Evolutionary conservation across 2,888 invertebrate genomes (phyloP).

Genomic region (Microctonus hyperodae): DNA sequence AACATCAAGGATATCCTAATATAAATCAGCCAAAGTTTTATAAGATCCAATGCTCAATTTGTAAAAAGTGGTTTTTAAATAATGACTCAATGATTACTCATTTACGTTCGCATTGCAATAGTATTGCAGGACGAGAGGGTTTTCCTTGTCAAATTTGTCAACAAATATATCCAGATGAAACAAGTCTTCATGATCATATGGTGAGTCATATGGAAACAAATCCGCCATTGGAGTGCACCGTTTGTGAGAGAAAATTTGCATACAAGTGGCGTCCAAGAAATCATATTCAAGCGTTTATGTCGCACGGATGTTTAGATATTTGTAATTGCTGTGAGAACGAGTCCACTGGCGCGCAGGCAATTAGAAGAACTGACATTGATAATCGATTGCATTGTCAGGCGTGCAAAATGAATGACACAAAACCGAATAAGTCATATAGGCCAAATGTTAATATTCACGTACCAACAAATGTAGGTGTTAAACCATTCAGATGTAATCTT

Average conservation of each 20-base stretch:
- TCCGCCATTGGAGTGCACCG: constrained; percentile 52
- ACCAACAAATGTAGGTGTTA: constrained; percentile 42
- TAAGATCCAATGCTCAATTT: constrained; percentile 59
- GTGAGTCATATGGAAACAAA: constrained; percentile 57
- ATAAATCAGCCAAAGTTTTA: constrained; percentile 52
- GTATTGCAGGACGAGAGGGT: constrained; percentile 35
- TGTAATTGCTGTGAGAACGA: constrained; percentile 19
- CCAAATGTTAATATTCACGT: constrained; percentile 51
- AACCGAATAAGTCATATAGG: constrained; percentile 38
- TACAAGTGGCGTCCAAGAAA: constrained; percentile 56
- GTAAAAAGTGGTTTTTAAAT: constrained; percentile 60
- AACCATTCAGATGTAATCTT: constrained; percentile 56
- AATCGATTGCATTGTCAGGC: constrained; percentile 28
- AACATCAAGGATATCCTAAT: constrained; percentile 10
- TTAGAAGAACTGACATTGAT: background rate
- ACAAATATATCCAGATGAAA: constrained; percentile 51
- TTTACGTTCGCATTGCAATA: constrained; percentile 54
- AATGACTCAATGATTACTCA: constrained; percentile 61
- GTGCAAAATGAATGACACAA: constrained; percentile 35
- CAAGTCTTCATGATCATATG: constrained; percentile 57
- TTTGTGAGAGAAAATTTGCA: constrained; percentile 57
- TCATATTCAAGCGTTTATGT: constrained; percentile 52
- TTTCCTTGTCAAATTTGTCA: constrained; percentile 57
- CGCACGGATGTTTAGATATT: constrained; percentile 41
- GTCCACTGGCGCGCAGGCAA: background rate